Conservation (phyloP, 2,797 vertebrate genomes). For the Tiaroga cobitis region DNA sequence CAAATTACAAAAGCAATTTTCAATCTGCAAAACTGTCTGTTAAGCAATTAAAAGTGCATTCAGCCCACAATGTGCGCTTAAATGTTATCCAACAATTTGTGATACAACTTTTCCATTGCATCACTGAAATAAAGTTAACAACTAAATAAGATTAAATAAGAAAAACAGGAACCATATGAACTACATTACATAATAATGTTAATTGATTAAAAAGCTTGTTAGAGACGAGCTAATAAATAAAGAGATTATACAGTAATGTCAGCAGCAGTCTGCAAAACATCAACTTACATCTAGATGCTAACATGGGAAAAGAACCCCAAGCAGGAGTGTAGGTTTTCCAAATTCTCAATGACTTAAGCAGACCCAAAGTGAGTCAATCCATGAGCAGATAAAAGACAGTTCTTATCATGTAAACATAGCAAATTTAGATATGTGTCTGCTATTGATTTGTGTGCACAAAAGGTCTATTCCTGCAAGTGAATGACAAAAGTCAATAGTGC, state of each 20-base stretch:
- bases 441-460: constrained; percentile 36
- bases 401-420: constrained; percentile 39
- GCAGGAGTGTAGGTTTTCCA: constrained; percentile 33
- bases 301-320: constrained; percentile 22
- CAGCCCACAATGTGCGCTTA: neutral
- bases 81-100: neutral
- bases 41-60: neutral
- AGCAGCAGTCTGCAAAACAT: neutral
- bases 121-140: constrained; percentile 3
- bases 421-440: constrained; percentile 22
- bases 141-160: neutral
- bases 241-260: neutral
- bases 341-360: constrained; percentile 42
- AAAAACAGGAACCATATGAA: constrained; percentile 1
- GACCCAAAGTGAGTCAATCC: constrained; percentile 30
- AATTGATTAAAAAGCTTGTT: constrained; percentile 6
- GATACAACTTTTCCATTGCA: neutral
- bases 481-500: constrained; percentile 9
- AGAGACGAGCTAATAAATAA: neutral
- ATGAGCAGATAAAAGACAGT: constrained; percentile 47
- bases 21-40: neutral
- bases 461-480: constrained; percentile 8
- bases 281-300: constrained; percentile 2
- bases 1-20: neutral
- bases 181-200: neutral